Conservation (phyloP, 2,113 vertebrate species). For the Antechinus flavipes region DNA sequence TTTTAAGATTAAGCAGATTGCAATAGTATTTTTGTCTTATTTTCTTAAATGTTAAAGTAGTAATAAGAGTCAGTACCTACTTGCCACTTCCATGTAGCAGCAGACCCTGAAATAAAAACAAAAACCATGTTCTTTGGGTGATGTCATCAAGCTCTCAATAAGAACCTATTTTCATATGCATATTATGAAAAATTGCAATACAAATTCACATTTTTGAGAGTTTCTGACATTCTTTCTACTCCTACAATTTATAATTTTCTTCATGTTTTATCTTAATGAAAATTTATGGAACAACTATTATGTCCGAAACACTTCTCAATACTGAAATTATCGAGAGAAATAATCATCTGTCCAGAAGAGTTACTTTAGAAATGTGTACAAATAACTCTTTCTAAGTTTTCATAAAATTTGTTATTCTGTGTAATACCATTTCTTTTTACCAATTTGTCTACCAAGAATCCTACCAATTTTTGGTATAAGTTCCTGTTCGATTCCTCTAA, state of each 20-base stretch:
- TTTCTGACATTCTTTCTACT: conserved; percentile 1
- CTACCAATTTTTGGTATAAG: not conserved
- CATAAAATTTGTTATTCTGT: not conserved
- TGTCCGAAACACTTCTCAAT: not conserved
- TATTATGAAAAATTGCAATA: not conserved
- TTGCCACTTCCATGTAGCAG: conserved; percentile 19
- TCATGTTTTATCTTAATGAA: not conserved
- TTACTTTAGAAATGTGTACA: not conserved
- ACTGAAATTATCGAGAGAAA: not conserved
- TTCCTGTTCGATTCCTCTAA: not conserved
- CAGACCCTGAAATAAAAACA: conserved; percentile 45
- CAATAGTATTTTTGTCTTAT: conserved; percentile 12
- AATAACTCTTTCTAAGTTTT: not conserved
- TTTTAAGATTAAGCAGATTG: conserved; percentile 51
- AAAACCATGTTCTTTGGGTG: not conserved
- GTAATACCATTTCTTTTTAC: not conserved
- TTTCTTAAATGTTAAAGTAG: conserved; percentile 40
- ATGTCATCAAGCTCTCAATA: conserved; percentile 38
- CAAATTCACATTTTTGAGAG: conserved; percentile 42
- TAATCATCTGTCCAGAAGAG: not conserved
- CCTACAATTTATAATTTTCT: not conserved
- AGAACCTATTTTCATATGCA: conserved; percentile 23
- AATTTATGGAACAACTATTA: not conserved
- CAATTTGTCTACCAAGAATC: not conserved
- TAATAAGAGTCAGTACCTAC: conserved; percentile 31